These are phyloP conservation scores for Tanytarsus gracilentus DNA, from an alignment of 2,888 invertebrate genomes.

Conservation along the genomic window DNA sequence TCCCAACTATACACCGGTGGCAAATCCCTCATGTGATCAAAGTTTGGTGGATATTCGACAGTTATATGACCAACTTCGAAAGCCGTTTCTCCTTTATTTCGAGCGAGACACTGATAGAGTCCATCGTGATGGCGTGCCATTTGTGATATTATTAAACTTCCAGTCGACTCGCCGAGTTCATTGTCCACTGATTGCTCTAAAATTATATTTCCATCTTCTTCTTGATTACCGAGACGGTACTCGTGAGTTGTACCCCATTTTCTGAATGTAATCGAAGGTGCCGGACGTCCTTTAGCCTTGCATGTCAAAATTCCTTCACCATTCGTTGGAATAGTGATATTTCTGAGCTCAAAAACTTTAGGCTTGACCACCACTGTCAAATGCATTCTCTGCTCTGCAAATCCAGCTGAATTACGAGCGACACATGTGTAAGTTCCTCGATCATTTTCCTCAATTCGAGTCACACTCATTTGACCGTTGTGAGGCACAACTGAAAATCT, in stretches of 20 bases:
- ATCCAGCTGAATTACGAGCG: slow-evolving; percentile 71
- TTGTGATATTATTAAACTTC: slow-evolving; percentile 57
- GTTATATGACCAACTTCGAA: slow-evolving; percentile 73
- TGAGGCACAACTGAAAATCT: slow-evolving; percentile 54
- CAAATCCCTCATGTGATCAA: slow-evolving; percentile 58
- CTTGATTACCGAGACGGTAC: slow-evolving; percentile 55
- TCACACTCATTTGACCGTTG: slow-evolving; percentile 64
- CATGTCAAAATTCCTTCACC: slow-evolving; percentile 61
- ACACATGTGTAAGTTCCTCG: slow-evolving; percentile 71
- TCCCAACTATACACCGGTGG: slow-evolving; percentile 80
- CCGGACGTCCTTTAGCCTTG: slow-evolving; percentile 70
- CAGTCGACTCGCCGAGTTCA: slow-evolving; percentile 52
- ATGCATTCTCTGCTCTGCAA: slow-evolving; percentile 56
- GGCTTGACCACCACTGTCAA: slow-evolving; percentile 71
- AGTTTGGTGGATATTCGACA: slow-evolving; percentile 73
- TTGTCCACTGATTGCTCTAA: slow-evolving; percentile 50
- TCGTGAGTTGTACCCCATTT: slow-evolving; percentile 59
- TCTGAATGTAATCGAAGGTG: slow-evolving; percentile 69
- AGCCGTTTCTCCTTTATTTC: slow-evolving; percentile 66
- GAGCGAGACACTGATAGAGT: slow-evolving; percentile 76
- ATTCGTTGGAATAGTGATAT: slow-evolving; percentile 57
- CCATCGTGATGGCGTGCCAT: slow-evolving; percentile 71
- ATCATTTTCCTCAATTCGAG: slow-evolving; percentile 65
- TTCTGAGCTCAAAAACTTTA: slow-evolving; percentile 65
- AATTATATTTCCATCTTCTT: slow-evolving; percentile 57